Evolutionary conservation across 2,113 vertebrate species (phyloP).

Genomic region (Saimiri boliviensis): DNA sequence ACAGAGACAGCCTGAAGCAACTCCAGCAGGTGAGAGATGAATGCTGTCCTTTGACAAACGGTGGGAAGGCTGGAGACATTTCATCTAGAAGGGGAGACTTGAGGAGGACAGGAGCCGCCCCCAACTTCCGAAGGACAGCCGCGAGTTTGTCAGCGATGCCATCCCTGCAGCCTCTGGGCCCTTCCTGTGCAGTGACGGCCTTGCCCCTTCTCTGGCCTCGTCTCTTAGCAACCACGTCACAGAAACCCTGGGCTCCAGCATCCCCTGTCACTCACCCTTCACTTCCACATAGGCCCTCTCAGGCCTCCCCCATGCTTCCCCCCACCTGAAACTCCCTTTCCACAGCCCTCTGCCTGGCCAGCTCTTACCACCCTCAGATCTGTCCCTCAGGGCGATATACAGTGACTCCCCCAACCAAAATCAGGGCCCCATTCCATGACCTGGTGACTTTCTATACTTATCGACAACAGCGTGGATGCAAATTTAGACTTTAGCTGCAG

Average conservation of each 20-base stretch:
- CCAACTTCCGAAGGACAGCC: background rate
- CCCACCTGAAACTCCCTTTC: background rate
- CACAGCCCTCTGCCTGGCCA: background rate
- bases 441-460: background rate
- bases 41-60: background rate
- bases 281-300: background rate
- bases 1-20: background rate
- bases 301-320: background rate
- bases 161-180: background rate
- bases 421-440: rapidly evolving
- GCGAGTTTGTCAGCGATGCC: background rate
- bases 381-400: background rate
- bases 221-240: background rate
- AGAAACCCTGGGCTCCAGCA: background rate
- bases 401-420: background rate
- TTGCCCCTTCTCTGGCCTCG: background rate
- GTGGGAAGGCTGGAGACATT: background rate
- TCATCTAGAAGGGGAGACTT: background rate
- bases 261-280: too few relatives aligned
- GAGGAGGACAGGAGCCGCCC: background rate
- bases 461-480: too few relatives aligned
- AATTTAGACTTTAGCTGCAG: background rate
- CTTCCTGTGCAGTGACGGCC: background rate
- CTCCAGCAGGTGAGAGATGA: background rate
- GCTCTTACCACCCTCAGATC: background rate